Percentiles rank a stretch among this genome's conserved stretches.
Conservation (phyloP, 2,797 vertebrate genomes). For the Molossus molossus region DNA sequence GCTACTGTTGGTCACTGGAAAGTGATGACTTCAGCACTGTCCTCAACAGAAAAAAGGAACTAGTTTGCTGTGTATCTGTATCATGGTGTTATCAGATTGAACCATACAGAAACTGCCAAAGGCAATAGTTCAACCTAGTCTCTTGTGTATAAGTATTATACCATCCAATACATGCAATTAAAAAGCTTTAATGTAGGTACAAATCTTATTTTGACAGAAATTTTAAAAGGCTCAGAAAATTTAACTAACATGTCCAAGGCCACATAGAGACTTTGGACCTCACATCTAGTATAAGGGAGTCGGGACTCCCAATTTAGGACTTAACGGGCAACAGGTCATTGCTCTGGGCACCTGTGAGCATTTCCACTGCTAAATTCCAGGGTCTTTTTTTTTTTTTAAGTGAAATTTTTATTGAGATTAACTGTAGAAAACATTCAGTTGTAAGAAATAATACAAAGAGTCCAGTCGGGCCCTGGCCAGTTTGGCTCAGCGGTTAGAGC, state of each 20-base stretch:
- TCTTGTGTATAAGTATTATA: neutral
- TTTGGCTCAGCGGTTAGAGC: no score
- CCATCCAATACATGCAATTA: neutral
- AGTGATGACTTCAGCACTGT: neutral
- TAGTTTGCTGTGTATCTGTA: neutral
- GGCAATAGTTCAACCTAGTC: neutral
- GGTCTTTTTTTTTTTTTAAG: neutral
- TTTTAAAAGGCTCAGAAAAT: slow-evolving; percentile 10
- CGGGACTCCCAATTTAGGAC: neutral
- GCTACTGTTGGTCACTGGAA: neutral
- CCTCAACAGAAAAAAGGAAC: neutral
- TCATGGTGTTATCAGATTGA: neutral
- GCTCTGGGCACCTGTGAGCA: neutral
- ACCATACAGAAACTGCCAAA: neutral
- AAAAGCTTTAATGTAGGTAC: neutral
- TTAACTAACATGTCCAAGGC: neutral
- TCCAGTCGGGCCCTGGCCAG: no score
- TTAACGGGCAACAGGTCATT: neutral
- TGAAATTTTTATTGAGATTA: neutral
- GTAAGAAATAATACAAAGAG: neutral
- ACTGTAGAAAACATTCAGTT: neutral
- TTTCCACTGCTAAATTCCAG: neutral
- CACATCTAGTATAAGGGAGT: neutral
- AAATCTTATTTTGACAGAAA: slow-evolving; percentile 17
- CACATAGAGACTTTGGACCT: neutral